Conservation (phyloP, 2,797 vertebrate species). For the Scleropages formosus region DNA sequence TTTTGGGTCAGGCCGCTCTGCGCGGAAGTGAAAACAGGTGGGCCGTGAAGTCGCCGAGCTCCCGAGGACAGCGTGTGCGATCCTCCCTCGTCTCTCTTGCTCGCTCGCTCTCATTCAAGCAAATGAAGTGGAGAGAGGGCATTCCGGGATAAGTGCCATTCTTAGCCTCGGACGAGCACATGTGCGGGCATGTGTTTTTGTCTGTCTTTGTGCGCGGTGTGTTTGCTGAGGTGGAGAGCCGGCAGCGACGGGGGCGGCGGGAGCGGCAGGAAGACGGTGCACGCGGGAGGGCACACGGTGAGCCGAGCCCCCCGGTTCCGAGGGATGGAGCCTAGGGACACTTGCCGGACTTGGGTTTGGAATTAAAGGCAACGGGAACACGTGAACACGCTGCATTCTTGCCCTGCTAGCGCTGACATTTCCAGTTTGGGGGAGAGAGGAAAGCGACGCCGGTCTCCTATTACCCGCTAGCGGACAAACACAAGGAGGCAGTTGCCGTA, state of each 20-base stretch:
- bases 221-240: neutral
- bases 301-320: neutral
- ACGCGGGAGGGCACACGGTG: neutral
- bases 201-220: neutral
- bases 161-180: neutral
- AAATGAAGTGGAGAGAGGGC: neutral
- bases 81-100: too few species aligned
- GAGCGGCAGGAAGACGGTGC: neutral
- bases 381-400: neutral
- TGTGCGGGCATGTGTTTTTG: neutral
- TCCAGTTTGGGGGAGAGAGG: neutral
- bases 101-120: neutral
- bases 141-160: neutral
- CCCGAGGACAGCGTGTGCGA: too few species aligned
- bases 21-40: too few species aligned
- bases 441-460: conserved; percentile 1
- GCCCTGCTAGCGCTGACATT: neutral
- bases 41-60: too few species aligned
- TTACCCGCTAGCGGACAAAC: too few species aligned
- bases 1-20: too few species aligned
- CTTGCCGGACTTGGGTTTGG: neutral
- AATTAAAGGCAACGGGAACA: neutral
- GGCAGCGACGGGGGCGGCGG: neutral
- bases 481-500: too few species aligned
- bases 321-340: neutral